These are phyloP conservation scores for Acrocephalus arundinaceus DNA, from an alignment of 2,113 vertebrate genomes.

Conservation along the genomic window DNA sequence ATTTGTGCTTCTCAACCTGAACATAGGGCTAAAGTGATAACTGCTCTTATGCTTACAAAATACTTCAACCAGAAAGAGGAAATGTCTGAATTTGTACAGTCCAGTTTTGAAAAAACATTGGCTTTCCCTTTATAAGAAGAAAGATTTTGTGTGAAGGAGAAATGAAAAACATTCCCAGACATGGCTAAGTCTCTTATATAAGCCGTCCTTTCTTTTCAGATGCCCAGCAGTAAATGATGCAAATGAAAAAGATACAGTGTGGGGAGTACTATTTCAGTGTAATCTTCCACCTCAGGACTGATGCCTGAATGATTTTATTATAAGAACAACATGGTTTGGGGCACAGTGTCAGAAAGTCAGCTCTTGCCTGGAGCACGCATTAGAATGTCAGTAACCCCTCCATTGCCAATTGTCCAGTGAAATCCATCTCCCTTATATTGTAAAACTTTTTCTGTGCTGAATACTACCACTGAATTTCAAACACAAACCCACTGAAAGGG, in stretches of 20 bases:
- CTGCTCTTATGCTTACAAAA: neutral
- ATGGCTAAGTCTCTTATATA: constrained; percentile 41
- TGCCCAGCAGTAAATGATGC: constrained; percentile 55
- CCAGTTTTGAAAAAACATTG: constrained; percentile 27
- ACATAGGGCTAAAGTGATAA: neutral
- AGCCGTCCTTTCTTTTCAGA: constrained; percentile 45
- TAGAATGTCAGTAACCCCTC: neutral
- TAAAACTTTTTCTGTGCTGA: neutral
- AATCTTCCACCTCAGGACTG: constrained; percentile 24
- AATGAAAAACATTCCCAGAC: constrained; percentile 43
- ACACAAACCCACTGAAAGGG: neutral
- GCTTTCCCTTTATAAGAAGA: neutral
- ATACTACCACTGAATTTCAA: neutral
- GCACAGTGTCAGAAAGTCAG: constrained; percentile 52
- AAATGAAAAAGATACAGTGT: constrained; percentile 45
- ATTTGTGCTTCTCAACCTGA: neutral
- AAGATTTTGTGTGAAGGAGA: constrained; percentile 26
- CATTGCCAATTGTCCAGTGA: neutral
- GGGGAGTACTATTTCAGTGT: constrained; percentile 39
- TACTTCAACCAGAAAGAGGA: constrained; percentile 37
- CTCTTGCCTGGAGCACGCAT: constrained; percentile 16
- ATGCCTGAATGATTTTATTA: constrained; percentile 66
- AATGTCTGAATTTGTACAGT: constrained; percentile 30
- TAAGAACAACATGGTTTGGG: constrained; percentile 53
- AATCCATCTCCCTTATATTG: neutral